These are phyloP conservation scores for human DNA, from an alignment of 2,113 vertebrate genomes.

Conservation along the genomic window DNA sequence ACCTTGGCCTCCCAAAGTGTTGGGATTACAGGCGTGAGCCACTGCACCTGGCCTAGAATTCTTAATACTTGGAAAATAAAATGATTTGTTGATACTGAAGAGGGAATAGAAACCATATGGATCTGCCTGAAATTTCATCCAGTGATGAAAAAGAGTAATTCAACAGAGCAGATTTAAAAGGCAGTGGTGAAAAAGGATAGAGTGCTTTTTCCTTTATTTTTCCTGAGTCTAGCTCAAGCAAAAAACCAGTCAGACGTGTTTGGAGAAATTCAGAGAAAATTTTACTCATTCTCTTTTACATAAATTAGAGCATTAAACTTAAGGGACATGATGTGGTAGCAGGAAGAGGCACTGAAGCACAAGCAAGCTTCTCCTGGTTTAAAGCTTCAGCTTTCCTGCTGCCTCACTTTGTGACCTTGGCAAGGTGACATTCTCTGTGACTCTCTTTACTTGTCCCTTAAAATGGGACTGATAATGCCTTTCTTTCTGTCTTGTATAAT, in stretches of 20 bases:
- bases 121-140: neutral
- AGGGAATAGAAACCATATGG: neutral
- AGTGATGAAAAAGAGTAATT: neutral
- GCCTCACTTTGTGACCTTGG: neutral
- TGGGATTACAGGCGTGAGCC: too few relatives aligned
- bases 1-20: too few relatives aligned
- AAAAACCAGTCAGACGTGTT: neutral
- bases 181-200: neutral
- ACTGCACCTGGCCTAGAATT: neutral
- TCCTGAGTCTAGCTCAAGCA: neutral
- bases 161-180: neutral
- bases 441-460: neutral
- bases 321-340: neutral
- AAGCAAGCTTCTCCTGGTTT: neutral
- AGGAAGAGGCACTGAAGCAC: neutral
- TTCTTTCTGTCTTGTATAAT: neutral
- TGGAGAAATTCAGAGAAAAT: neutral
- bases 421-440: neutral
- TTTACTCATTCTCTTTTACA: neutral
- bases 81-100: neutral
- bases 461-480: neutral
- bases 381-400: neutral
- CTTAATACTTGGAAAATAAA: slow-evolving; percentile 20
- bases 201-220: neutral
- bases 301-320: neutral